A percentile compares a stretch with the other conserved stretches of the same genome.
Evolutionary conservation across 2,888 invertebrate species (phyloP).

Genomic region (Spilarctia lutea): DNA sequence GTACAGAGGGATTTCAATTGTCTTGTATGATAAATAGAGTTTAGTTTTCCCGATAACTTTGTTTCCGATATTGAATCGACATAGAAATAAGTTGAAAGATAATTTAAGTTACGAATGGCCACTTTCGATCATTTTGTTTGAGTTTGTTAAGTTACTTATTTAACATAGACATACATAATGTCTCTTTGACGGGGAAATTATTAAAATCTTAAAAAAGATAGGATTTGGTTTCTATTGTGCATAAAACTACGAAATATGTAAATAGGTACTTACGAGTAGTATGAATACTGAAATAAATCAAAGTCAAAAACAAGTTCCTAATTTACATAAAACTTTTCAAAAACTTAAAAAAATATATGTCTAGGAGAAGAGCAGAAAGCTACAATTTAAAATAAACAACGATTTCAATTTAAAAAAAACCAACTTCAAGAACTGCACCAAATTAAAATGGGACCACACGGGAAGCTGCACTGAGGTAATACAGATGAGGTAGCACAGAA

Average conservation of each 20-base stretch:
- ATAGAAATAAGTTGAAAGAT: constrained; percentile 11
- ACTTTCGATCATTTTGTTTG: neutral
- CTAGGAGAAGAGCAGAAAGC: no score
- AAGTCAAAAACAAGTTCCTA: no score
- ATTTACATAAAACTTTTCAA: no score
- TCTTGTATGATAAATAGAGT: constrained; percentile 40
- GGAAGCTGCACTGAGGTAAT: no score
- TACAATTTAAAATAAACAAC: no score
- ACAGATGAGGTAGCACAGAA: no score
- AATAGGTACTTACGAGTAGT: no score
- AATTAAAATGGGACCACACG: no score
- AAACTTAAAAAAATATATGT: no score
- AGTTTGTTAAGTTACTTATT: neutral
- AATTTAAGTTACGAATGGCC: constrained; percentile 6
- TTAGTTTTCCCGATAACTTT: constrained; percentile 27
- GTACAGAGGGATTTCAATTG: constrained; percentile 47
- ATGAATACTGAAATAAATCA: no score
- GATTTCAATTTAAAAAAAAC: no score
- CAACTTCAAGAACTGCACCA: no score
- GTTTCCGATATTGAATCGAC: constrained; percentile 22
- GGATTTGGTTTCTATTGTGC: neutral
- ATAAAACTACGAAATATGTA: neutral
- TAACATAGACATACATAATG: neutral
- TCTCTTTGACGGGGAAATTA: neutral
- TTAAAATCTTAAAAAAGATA: neutral